A percentile compares a stretch with the other conserved stretches of the same genome.
phyloP scores from a whole-genome alignment of 2,797 vertebrate species.

The Tympanoctomys barrerae region DNA sequence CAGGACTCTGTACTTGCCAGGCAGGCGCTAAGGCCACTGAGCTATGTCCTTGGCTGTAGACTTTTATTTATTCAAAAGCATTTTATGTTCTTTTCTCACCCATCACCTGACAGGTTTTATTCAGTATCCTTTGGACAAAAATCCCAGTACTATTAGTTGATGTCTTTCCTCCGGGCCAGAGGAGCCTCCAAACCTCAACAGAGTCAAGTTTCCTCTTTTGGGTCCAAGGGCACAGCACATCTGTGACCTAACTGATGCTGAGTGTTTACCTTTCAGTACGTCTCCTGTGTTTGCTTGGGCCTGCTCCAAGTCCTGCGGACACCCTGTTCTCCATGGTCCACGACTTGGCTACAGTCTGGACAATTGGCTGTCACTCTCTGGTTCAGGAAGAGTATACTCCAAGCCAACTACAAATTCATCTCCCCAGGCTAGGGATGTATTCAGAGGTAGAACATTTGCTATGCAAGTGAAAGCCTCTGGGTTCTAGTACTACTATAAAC shows the following conservation, averaged over 20 bases:
- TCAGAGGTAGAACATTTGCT: neutral
- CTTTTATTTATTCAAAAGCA: neutral
- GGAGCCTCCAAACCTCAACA: neutral
- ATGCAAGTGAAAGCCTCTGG: neutral
- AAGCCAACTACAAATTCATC: neutral
- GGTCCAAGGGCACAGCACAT: neutral
- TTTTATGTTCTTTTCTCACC: conserved; percentile 15
- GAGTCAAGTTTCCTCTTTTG: neutral
- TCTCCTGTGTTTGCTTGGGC: neutral
- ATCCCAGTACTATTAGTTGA: neutral
- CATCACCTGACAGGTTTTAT: neutral
- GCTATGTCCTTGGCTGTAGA: too few relatives aligned
- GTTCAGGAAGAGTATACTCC: accelerated
- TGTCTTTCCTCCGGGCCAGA: neutral
- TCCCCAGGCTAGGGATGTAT: neutral
- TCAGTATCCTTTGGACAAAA: neutral
- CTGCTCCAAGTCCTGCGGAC: neutral
- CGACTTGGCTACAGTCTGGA: accelerated
- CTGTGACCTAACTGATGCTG: neutral
- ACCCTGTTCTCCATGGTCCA: neutral
- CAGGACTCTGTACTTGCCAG: too few relatives aligned
- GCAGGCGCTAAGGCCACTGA: too few relatives aligned
- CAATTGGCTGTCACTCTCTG: neutral
- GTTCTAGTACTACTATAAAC: neutral
- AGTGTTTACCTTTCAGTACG: neutral